Evolutionary conservation across 2,888 invertebrate genomes (phyloP).

Genomic region (Rhimphoctona megacephalus): DNA sequence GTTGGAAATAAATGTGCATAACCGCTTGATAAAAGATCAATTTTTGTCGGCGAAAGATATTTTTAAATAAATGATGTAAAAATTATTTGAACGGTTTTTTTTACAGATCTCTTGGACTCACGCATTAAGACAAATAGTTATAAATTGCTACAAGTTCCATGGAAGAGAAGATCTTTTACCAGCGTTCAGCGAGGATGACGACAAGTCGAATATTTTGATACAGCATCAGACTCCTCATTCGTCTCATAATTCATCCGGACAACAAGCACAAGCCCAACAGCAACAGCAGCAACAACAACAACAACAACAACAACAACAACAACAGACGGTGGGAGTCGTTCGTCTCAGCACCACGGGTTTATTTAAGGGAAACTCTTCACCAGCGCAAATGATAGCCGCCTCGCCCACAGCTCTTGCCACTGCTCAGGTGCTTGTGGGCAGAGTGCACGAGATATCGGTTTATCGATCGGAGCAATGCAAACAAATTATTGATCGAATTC

Average conservation of each 20-base stretch:
- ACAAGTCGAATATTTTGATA: slow-evolving; percentile 88
- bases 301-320: slow-evolving; percentile 73
- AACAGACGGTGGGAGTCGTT: slow-evolving; percentile 84
- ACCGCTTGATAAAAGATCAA: too few relatives aligned
- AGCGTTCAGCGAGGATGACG: slow-evolving; percentile 96
- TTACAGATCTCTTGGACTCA: slow-evolving; percentile 98
- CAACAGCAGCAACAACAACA: slow-evolving; percentile 67
- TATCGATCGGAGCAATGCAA: slow-evolving; percentile 63
- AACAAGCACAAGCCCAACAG: slow-evolving; percentile 73
- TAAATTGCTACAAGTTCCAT: slow-evolving; percentile 99
- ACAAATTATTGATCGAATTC: slow-evolving; percentile 42
- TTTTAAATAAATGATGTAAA: too few relatives aligned
- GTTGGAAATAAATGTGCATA: too few relatives aligned
- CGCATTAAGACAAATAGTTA: slow-evolving; percentile 97
- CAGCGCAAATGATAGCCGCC: slow-evolving; percentile 83
- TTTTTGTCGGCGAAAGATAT: too few relatives aligned
- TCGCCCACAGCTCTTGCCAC: slow-evolving; percentile 84
- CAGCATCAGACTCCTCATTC: slow-evolving; percentile 85
- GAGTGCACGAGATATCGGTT: slow-evolving; percentile 72
- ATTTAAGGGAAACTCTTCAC: slow-evolving; percentile 85
- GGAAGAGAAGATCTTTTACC: slow-evolving; percentile 97
- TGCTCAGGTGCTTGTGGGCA: slow-evolving; percentile 83
- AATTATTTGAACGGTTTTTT: background rate
- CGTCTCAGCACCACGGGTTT: slow-evolving; percentile 83
- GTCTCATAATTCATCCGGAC: slow-evolving; percentile 76